Evolutionary conservation across 2,113 vertebrate genomes (phyloP).

Genomic region (Pseudolaguvia tuberculata): DNA sequence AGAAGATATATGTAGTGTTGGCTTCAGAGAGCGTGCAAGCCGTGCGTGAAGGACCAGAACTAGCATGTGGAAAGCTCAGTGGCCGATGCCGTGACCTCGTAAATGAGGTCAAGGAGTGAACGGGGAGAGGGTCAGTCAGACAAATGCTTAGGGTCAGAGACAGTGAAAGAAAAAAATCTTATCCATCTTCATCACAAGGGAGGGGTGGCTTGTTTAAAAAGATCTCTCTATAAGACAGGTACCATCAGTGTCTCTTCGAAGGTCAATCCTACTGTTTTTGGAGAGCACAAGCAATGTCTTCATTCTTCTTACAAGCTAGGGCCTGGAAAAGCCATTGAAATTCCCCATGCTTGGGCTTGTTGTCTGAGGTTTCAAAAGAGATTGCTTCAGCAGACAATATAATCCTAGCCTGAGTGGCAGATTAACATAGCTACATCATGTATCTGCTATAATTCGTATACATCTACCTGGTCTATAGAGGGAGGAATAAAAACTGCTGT

Average conservation of each 20-base stretch:
- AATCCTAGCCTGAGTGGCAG: background rate
- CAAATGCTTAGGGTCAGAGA: conserved; percentile 41
- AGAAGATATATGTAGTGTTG: conserved; percentile 21
- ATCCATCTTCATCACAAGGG: conserved; percentile 40
- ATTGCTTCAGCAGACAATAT: conserved; percentile 19
- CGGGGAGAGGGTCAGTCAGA: conserved; percentile 37
- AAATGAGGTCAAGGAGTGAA: conserved; percentile 52
- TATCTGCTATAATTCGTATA: conserved; percentile 12
- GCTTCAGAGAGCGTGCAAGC: conserved; percentile 9
- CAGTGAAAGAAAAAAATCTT: conserved; percentile 37
- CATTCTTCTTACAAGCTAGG: background rate
- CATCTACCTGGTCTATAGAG: conserved; percentile 17
- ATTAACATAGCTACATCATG: conserved; percentile 11
- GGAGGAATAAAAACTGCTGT: conserved; percentile 14
- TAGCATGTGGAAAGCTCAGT: conserved; percentile 33
- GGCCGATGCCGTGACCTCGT: conserved; percentile 36
- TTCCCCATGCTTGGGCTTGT: background rate
- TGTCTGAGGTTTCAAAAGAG: conserved; percentile 15
- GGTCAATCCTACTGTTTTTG: conserved; percentile 10
- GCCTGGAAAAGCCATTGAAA: conserved; percentile 26
- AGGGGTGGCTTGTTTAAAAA: conserved; percentile 30
- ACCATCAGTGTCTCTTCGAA: conserved; percentile 19
- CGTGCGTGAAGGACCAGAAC: conserved; percentile 31
- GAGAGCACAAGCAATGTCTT: background rate
- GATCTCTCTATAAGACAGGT: conserved; percentile 29